Base-by-base conservation (phyloP, 2,888 invertebrate genomes). In the Rhamnusium bicolor region DNA sequence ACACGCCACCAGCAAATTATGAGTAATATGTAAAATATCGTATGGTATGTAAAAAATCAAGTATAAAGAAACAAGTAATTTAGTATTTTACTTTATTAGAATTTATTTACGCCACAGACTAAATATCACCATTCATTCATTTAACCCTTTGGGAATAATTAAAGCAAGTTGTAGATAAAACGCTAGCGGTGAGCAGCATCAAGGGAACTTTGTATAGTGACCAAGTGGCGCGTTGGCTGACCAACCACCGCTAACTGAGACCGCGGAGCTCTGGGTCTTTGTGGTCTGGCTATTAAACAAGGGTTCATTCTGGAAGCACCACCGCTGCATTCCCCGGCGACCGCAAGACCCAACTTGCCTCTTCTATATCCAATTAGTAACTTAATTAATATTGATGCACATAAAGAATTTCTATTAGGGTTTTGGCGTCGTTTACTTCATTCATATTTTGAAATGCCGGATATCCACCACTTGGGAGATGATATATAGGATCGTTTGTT, bases 271-370 rank as follows among this genome's bases (percentile, higher is more conserved):
- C 75, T 78, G 78, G 79, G 80, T 81, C 83, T 79, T 79, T 82
- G 84, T 78, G 84, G 84, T 81, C 78, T 78, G 79, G 80, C 84
- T 82, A 84, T 84, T 84, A 84, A 84, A 84, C 83, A 84, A 84
- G 83, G 83, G 82, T 79, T 74, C 76, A 76, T 78, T 79, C 76
- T 80, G 77, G 61, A 73, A 80, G 76, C 77, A 75, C 77, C 78
- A 77, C 80, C 80, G 71, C 79, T 72, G 76, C 80, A 79, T 81
- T 83, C 82, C 81, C 80, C 63, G 71, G 76, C 77, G 80, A 80
- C 83, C 83, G 74, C 83, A 82, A 81, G 81, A 76, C 80, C 80
- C 77, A 75, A 78, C 79, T 81, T 70, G 79, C 80, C 82, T 82
- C 81, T 80, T 83, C 81, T 81, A 80, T 79, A 81, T 84, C 81